Conservation (phyloP, 2,888 invertebrate species). For the Balanococcus diminutus region DNA sequence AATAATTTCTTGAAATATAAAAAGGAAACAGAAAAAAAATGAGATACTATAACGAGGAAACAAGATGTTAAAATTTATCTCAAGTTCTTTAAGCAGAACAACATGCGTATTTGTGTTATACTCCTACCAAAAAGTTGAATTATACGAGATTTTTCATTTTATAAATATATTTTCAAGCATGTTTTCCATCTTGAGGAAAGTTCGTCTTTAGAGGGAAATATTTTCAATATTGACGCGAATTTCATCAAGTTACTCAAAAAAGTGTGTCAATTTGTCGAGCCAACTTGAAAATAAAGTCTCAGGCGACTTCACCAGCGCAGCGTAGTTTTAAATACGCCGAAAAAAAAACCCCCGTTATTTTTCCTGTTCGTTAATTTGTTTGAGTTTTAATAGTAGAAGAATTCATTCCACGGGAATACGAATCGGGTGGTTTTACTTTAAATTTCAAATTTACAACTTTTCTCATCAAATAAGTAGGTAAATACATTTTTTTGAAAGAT, state of each 20-base stretch:
- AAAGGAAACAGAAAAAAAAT: neutral
- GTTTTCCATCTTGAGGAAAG: neutral
- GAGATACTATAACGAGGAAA: neutral
- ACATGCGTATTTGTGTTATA: no score
- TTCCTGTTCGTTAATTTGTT: neutral
- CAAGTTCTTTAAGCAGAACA: neutral
- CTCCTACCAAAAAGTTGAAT: no score
- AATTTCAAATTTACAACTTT: neutral
- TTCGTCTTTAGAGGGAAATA: no score
- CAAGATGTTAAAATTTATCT: slow-evolving; percentile 2
- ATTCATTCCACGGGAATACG: neutral
- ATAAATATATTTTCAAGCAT: neutral
- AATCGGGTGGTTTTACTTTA: neutral
- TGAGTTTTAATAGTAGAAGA: neutral
- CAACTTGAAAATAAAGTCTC: neutral
- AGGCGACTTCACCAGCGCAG: neutral
- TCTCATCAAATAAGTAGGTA: no score
- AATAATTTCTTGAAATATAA: neutral
- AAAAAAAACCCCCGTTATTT: neutral
- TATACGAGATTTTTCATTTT: neutral
- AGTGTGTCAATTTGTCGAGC: neutral
- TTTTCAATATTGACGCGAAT: neutral
- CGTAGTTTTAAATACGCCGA: neutral
- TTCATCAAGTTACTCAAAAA: neutral
- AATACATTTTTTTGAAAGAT: no score